These are phyloP conservation scores for Aldabrachelys gigantea DNA, from an alignment of 2,113 vertebrate genomes.

Conservation along the genomic window DNA sequence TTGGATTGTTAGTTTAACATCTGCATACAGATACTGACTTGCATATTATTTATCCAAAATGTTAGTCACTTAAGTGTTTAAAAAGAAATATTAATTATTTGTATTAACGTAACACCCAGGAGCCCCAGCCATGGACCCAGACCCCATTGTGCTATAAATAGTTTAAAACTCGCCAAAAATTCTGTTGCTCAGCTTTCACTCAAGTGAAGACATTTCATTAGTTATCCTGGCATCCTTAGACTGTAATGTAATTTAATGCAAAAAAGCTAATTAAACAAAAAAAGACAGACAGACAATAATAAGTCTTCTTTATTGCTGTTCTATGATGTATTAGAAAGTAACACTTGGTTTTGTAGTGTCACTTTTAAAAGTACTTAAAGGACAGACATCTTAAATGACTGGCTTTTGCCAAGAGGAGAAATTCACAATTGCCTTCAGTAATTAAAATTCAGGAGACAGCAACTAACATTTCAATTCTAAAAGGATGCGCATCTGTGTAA, in stretches of 20 bases:
- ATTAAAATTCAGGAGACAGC: slow-evolving; percentile 69
- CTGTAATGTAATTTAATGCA: slow-evolving; percentile 39
- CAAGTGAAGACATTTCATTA: slow-evolving; percentile 16
- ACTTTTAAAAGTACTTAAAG: slow-evolving; percentile 72
- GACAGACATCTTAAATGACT: slow-evolving; percentile 64
- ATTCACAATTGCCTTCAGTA: slow-evolving; percentile 70
- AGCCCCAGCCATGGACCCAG: neutral
- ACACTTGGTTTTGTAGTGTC: slow-evolving; percentile 41
- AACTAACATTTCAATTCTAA: slow-evolving; percentile 68
- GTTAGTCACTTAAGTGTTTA: slow-evolving; percentile 55
- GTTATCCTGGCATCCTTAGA: slow-evolving; percentile 54
- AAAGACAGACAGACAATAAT: neutral
- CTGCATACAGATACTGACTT: slow-evolving; percentile 51
- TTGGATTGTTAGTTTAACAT: slow-evolving; percentile 50
- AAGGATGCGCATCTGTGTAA: slow-evolving; percentile 31
- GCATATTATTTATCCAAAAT: slow-evolving; percentile 58
- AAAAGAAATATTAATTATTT: neutral
- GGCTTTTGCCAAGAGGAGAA: slow-evolving; percentile 54
- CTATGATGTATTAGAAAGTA: slow-evolving; percentile 20
- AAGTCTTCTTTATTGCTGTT: neutral
- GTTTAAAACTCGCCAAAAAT: slow-evolving; percentile 66
- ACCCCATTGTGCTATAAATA: neutral
- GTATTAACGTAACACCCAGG: neutral
- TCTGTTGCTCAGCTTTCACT: slow-evolving; percentile 66
- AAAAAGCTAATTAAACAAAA: neutral